Percentiles rank a stretch among this genome's conserved stretches.
Conservation (phyloP, 2,797 vertebrate species). For the Hipposideros larvatus region DNA sequence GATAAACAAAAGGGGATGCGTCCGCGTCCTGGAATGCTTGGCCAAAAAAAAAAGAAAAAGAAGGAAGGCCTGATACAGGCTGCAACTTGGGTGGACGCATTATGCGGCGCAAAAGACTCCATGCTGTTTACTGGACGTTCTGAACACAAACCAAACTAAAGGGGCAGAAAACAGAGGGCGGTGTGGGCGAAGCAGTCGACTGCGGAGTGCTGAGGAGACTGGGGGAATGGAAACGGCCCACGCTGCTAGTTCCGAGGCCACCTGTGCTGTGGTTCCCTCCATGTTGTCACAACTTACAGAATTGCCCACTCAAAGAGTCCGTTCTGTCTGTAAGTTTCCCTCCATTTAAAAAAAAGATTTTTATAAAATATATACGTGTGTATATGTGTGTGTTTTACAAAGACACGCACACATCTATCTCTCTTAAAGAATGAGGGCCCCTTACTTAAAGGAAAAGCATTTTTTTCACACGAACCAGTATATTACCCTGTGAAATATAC, state of each 20-base stretch:
- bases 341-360: too few relatives aligned
- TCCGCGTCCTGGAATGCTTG: neutral
- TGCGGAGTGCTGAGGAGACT: neutral
- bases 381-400: too few relatives aligned
- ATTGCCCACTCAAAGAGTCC: too few relatives aligned
- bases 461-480: fast-evolving
- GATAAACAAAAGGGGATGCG: neutral
- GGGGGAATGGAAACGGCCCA: too few relatives aligned
- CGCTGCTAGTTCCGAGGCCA: neutral
- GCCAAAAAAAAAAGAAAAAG: neutral
- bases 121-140: neutral
- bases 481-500: neutral
- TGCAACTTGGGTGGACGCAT: fast-evolving
- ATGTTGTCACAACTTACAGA: neutral
- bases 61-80: neutral
- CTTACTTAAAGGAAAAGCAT: neutral
- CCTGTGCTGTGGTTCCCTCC: neutral
- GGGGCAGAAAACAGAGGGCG: neutral
- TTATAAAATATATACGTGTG: too few relatives aligned
- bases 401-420: neutral
- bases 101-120: neutral
- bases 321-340: too few relatives aligned
- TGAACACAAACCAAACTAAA: neutral
- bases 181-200: neutral
- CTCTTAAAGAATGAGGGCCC: neutral